phyloP scores from a whole-genome alignment of 2,797 vertebrate genomes.

The Propithecus perrieri region DNA sequence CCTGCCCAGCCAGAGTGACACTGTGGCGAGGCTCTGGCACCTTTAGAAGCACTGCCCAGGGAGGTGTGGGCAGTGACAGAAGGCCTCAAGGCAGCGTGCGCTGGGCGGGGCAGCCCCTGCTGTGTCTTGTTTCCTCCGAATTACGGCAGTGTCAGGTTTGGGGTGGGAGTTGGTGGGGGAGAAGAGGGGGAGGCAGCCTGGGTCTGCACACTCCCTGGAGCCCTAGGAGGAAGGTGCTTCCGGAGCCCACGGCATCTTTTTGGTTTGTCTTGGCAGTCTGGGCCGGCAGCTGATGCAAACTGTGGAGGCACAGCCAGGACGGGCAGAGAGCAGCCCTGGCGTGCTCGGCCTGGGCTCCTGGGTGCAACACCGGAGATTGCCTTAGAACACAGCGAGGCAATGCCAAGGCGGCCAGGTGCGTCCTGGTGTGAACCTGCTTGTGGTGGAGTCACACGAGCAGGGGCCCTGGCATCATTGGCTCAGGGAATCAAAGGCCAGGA shows the following conservation, averaged over 20 bases:
- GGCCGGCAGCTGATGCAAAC: not conserved
- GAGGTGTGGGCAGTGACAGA: conserved; percentile 23
- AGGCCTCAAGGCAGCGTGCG: conserved; percentile 23
- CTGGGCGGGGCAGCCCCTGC: not conserved
- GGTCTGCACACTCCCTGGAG: not conserved
- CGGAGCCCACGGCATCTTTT: conserved; percentile 12
- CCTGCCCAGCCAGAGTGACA: conserved; percentile 13
- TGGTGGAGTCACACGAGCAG: not conserved
- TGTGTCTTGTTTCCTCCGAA: not conserved
- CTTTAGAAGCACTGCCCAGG: conserved; percentile 53
- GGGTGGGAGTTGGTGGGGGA: not conserved
- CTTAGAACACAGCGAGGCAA: not conserved
- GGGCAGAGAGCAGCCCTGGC: not conserved
- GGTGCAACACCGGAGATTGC: not conserved
- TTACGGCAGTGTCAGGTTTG: conserved; percentile 40
- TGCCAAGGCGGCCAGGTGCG: not conserved
- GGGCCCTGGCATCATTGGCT: not conserved
- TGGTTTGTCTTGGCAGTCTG: conserved; percentile 59
- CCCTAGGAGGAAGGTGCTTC: conserved; percentile 2
- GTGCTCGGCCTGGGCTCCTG: not conserved
- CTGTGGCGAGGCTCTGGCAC: conserved; percentile 54
- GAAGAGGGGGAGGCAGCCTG: not conserved
- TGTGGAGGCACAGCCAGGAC: not conserved
- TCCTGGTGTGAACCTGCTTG: not conserved
- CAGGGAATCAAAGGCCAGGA: not conserved